phyloP scores from a whole-genome alignment of 2,797 vertebrate genomes.

The Phrynocephalus forsythii region DNA sequence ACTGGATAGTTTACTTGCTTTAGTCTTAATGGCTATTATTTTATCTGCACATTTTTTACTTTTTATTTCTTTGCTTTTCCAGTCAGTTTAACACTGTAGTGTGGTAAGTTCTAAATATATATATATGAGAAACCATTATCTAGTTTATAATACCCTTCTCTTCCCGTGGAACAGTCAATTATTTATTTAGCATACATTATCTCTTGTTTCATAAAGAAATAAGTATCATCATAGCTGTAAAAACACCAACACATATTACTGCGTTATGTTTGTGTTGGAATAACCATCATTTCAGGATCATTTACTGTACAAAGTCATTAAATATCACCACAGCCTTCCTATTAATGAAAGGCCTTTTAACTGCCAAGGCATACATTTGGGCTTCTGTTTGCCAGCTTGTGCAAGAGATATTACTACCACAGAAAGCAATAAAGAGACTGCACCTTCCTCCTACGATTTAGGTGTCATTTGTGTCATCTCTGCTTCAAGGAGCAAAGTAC shows the following conservation, averaged over 20 bases:
- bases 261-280: neutral
- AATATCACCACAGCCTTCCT: slow-evolving; percentile 4
- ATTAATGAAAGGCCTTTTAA: slow-evolving; percentile 36
- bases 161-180: slow-evolving; percentile 41
- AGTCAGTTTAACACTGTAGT: slow-evolving; percentile 47
- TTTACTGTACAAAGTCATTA: neutral
- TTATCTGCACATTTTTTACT: slow-evolving; percentile 43
- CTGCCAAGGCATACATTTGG: slow-evolving; percentile 30
- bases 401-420: slow-evolving; percentile 36
- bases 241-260: slow-evolving; percentile 14
- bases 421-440: slow-evolving; percentile 29
- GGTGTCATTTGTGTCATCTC: slow-evolving; percentile 48
- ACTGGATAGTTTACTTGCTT: slow-evolving; percentile 54
- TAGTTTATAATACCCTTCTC: slow-evolving; percentile 12
- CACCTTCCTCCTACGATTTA: slow-evolving; percentile 39
- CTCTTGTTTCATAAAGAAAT: slow-evolving; percentile 28
- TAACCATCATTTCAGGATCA: slow-evolving; percentile 37
- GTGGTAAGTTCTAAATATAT: slow-evolving; percentile 50
- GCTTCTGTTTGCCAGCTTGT: slow-evolving; percentile 21
- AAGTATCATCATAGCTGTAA: slow-evolving; percentile 12
- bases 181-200: slow-evolving; percentile 43
- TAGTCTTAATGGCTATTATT: slow-evolving; percentile 55
- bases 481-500: slow-evolving; percentile 29
- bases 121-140: slow-evolving; percentile 27
- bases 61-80: slow-evolving; percentile 59